Evolutionary conservation across 2,888 invertebrate species (phyloP).

Genomic region (Tethea ocularis): DNA sequence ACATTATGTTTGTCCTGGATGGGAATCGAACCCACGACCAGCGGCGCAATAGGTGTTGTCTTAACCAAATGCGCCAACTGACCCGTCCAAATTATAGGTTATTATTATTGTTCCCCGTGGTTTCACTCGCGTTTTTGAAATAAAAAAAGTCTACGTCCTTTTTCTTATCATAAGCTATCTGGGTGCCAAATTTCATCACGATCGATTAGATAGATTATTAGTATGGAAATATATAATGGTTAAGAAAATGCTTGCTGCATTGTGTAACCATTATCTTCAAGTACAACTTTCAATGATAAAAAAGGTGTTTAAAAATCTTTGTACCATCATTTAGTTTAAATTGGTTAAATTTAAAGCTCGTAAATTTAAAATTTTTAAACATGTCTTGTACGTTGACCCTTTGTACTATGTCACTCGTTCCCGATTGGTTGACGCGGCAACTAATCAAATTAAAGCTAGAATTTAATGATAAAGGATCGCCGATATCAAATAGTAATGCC

Average conservation of each 20-base stretch:
- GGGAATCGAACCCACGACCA: no score
- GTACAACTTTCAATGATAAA: neutral
- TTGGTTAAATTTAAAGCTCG: conserved; percentile 64
- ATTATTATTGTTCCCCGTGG: no score
- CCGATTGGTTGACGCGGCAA: conserved; percentile 53
- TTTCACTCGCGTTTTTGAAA: no score
- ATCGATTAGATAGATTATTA: no score
- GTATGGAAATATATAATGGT: no score
- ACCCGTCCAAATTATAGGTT: no score
- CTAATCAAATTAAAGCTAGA: conserved; percentile 75
- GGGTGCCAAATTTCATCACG: no score
- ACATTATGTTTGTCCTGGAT: no score
- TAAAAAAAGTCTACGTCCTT: no score
- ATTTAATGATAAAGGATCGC: conserved; percentile 61
- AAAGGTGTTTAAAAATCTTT: neutral
- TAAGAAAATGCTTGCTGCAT: neutral
- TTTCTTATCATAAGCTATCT: no score
- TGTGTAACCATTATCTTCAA: neutral
- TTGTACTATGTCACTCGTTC: conserved; percentile 45
- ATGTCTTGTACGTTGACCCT: conserved; percentile 47
- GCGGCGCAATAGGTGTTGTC: no score
- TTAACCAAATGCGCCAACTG: no score
- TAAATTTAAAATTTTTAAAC: conserved; percentile 72
- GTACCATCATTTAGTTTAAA: conserved; percentile 59
- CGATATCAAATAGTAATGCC: conserved; percentile 48